Evolutionary conservation across 2,888 invertebrate genomes (phyloP).

Genomic region (Amorpha juglandis): DNA sequence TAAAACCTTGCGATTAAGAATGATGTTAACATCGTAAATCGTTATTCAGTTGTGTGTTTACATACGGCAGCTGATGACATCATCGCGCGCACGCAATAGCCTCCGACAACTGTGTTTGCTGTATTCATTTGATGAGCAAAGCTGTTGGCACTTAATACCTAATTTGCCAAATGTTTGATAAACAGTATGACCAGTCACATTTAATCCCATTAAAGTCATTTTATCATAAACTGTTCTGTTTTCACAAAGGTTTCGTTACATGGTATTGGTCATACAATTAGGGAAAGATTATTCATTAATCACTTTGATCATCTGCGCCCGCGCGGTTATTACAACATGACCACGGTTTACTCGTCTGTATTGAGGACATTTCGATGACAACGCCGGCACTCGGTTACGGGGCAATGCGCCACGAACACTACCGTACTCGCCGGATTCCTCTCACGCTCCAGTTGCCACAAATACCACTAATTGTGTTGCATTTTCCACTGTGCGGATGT

Average conservation of each 20-base stretch:
- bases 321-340: conserved; percentile 36
- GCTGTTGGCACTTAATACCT: conserved; percentile 44
- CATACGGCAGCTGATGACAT: conserved; percentile 62
- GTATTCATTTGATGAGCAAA: conserved; percentile 56
- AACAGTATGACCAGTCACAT: conserved; percentile 31
- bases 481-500: conserved; percentile 66
- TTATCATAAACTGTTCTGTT: neutral
- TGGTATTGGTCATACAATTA: neutral
- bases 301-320: neutral
- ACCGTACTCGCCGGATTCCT: conserved; percentile 73
- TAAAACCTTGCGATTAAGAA: conserved; percentile 29
- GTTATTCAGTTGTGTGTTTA: conserved; percentile 50
- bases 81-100: conserved; percentile 48
- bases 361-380: conserved; percentile 59
- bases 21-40: conserved; percentile 42
- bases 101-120: conserved; percentile 49
- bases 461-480: conserved; percentile 78
- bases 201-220: neutral
- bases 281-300: neutral
- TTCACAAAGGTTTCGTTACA: neutral
- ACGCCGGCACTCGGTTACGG: conserved; percentile 66
- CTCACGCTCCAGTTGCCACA: conserved; percentile 81
- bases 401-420: conserved; percentile 68
- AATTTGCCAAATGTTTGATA: conserved; percentile 46
- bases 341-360: conserved; percentile 48